A percentile compares a stretch with the other conserved stretches of the same genome.
Conservation (phyloP, 1,140 invertebrate species). For the Aphelinus certus region DNA sequence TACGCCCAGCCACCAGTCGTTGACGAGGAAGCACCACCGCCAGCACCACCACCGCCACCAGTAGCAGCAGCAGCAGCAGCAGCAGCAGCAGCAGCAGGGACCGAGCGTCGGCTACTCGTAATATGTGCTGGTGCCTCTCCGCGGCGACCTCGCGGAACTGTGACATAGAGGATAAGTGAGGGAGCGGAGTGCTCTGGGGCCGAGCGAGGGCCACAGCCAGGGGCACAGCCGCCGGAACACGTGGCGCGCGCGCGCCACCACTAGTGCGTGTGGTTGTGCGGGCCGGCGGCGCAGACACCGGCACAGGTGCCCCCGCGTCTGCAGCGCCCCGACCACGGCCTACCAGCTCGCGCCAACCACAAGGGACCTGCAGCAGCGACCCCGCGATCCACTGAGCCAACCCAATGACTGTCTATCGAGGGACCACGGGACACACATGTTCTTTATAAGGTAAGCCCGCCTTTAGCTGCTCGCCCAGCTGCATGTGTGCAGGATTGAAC, state of each 20-base stretch:
- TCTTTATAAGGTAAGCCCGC: slow-evolving; percentile 60
- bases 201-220: not conserved
- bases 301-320: slow-evolving; percentile 28
- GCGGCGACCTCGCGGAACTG: slow-evolving; percentile 28
- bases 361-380: slow-evolving; percentile 41
- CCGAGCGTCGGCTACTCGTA: slow-evolving; percentile 13
- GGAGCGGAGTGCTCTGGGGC: not conserved
- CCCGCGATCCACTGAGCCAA: slow-evolving; percentile 49
- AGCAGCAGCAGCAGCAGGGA: slow-evolving; percentile 8
- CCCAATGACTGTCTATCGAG: slow-evolving; percentile 63
- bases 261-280: slow-evolving; percentile 42
- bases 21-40: no score
- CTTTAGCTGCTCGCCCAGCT: no score
- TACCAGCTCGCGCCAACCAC: slow-evolving; percentile 8
- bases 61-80: not conserved
- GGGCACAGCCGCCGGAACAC: slow-evolving; percentile 29
- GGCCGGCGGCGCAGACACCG: slow-evolving; percentile 36
- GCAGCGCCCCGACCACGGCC: slow-evolving; percentile 11
- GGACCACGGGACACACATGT: slow-evolving; percentile 64
- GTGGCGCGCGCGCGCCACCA: slow-evolving; percentile 25
- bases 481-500: no score
- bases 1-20: no score
- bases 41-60: no score
- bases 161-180: slow-evolving; percentile 38
- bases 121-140: slow-evolving; percentile 29